Evolutionary conservation across 2,113 vertebrate species (phyloP).

Genomic region (Morone chrysops): DNA sequence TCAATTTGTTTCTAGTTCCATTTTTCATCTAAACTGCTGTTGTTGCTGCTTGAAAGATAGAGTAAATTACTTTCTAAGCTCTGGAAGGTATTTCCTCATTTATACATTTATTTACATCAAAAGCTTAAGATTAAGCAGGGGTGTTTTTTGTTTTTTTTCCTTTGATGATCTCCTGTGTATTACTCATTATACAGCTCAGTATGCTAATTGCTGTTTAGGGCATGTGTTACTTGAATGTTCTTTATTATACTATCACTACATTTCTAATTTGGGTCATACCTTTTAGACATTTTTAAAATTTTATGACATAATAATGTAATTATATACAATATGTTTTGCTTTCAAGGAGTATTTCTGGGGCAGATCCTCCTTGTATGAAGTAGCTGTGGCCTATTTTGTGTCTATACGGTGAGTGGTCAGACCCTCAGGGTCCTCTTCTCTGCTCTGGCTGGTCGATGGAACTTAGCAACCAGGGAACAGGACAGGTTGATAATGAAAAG

Average conservation of each 20-base stretch:
- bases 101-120: too few species aligned
- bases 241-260: background rate
- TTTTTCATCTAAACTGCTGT: too few species aligned
- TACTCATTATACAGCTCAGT: background rate
- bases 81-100: too few species aligned
- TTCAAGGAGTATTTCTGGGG: slow-evolving; percentile 12
- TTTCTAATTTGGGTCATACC: background rate
- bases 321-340: slow-evolving; percentile 5
- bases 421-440: slow-evolving; percentile 35
- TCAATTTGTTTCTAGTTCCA: too few species aligned
- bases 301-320: slow-evolving; percentile 12
- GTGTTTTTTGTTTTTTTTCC: background rate
- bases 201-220: background rate
- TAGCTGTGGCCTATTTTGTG: slow-evolving; percentile 28
- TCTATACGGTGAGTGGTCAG: background rate
- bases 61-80: too few species aligned
- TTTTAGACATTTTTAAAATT: slow-evolving; percentile 2
- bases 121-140: too few species aligned
- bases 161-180: background rate
- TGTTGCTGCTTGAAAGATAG: too few species aligned
- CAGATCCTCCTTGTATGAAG: slow-evolving; percentile 13
- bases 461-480: slow-evolving; percentile 25
- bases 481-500: slow-evolving; percentile 47
- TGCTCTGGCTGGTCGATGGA: slow-evolving; percentile 30
- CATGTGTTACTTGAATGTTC: background rate